Evolutionary conservation across 2,797 vertebrate genomes (phyloP).

Genomic region (Tapirus indicus): DNA sequence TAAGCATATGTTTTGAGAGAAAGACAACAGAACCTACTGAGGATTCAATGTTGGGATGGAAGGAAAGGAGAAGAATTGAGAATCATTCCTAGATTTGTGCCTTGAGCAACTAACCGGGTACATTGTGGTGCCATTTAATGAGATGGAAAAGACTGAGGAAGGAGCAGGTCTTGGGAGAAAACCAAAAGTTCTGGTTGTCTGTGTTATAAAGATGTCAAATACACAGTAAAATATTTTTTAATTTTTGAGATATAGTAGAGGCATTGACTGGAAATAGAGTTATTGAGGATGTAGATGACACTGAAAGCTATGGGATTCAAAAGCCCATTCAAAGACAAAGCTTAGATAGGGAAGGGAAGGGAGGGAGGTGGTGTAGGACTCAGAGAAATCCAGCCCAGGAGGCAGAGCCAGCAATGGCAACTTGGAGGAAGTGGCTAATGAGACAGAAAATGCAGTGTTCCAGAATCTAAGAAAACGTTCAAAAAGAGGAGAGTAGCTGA

Average conservation of each 20-base stretch:
- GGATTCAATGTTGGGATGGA: not conserved
- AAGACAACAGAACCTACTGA: not conserved
- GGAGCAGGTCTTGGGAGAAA: not conserved
- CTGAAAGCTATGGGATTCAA: not conserved
- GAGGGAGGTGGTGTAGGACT: not conserved
- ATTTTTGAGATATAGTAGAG: not conserved
- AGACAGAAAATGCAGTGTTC: not conserved
- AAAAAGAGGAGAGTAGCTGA: not conserved
- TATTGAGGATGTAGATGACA: not conserved
- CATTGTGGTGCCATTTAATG: not conserved
- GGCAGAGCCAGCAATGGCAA: not conserved
- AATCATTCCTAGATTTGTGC: not conserved
- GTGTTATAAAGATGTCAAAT: not conserved
- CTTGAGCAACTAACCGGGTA: not conserved
- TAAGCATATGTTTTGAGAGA: not conserved
- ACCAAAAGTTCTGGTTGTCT: not conserved
- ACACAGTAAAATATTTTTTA: not conserved
- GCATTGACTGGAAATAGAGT: not conserved
- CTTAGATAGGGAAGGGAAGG: not conserved
- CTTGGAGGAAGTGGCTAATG: not conserved
- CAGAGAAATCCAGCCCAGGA: not conserved
- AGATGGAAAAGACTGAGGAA: not conserved
- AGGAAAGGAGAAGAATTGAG: not conserved
- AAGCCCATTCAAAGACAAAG: not conserved
- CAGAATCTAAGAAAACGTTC: not conserved